Evolutionary conservation across 2,797 vertebrate genomes (phyloP), one percentile per base, ranked within the genome.

Genomic region (Notolepis coatsorum): DNA sequence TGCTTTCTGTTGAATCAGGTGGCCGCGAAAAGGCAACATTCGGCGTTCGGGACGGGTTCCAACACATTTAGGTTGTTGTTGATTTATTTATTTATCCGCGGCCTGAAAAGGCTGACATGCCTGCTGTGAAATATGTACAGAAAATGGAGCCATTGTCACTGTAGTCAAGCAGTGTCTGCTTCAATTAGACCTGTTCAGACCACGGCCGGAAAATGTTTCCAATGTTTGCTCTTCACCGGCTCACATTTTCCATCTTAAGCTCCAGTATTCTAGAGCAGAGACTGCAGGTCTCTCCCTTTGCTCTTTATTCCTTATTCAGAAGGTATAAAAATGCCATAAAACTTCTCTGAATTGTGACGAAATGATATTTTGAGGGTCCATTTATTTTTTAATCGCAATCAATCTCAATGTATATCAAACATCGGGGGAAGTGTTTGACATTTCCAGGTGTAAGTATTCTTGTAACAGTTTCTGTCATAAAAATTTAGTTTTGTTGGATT

Each of bases 151-250:
- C 76, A 71, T 80, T 86, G 82, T 85, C 83, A 70, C 52, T 69
- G 73, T 58, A 82, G 79, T 76, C 64, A 64, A 74, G 65, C 63
- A 63, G 73, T 78, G 86, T 90, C 89, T 70, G 68, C 78, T 88
- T 82, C 84, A 88, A 88, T 90, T 88, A 90, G 75, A 89, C 77
- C 75, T 73, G 75, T 84, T 88, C 80, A 88, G 81, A 76, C 84
- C 79, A 69, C 79, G 59, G 70, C 69, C 57, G 68, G 72, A 82
- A 74, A 55, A n/a, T 73, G 84, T 83, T 90, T 86, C 84, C 80
- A 83, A 77, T 75, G 63, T 50, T 81, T 84, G 80, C 77, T 69
- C 76, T 79, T 84, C 65, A 67, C 71, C 39, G 41, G n/a, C 81
- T 89, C 80, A 86, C 28, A 82, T 82, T 91, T 90, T 90, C 89